phyloP scores from a whole-genome alignment of 2,797 vertebrate genomes.

The Chlorospingus flavigularis region DNA sequence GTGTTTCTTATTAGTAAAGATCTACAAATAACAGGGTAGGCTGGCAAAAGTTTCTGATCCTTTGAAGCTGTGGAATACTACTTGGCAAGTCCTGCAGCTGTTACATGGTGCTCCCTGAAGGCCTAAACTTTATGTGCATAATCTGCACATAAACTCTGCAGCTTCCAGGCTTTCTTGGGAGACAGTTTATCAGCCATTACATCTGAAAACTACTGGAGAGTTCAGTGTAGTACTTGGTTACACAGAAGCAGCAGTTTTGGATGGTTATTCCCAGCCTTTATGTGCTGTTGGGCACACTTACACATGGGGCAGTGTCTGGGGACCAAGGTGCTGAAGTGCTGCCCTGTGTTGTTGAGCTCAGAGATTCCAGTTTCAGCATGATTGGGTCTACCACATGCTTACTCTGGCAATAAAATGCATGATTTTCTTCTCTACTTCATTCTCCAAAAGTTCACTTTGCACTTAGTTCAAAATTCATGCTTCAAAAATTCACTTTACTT shows the following conservation, averaged over 20 bases:
- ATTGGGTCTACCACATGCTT: not conserved
- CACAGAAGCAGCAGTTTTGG: not conserved
- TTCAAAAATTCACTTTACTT: not conserved
- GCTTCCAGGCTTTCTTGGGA: not conserved
- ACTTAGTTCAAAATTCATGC: not conserved
- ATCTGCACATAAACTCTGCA: not conserved
- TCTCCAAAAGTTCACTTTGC: not conserved
- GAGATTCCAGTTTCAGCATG: not conserved
- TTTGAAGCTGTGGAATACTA: not conserved
- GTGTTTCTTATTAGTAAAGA: not conserved
- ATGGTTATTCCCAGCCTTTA: rapidly evolving
- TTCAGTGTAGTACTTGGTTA: not conserved
- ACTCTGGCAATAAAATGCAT: not conserved
- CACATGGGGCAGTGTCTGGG: rapidly evolving
- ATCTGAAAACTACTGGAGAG: not conserved
- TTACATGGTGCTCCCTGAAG: not conserved
- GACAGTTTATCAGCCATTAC: not conserved
- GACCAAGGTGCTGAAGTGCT: not conserved
- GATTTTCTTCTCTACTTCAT: not conserved
- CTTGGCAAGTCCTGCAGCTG: not conserved
- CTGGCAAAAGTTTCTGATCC: not conserved
- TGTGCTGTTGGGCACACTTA: not conserved
- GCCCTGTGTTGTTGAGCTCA: rapidly evolving
- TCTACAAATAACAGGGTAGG: not conserved
- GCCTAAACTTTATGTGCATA: not conserved